Percentiles rank a stretch among this genome's conserved stretches.
Evolutionary conservation across 2,888 invertebrate genomes (phyloP).

Genomic region (Tetheella fluctuosa): DNA sequence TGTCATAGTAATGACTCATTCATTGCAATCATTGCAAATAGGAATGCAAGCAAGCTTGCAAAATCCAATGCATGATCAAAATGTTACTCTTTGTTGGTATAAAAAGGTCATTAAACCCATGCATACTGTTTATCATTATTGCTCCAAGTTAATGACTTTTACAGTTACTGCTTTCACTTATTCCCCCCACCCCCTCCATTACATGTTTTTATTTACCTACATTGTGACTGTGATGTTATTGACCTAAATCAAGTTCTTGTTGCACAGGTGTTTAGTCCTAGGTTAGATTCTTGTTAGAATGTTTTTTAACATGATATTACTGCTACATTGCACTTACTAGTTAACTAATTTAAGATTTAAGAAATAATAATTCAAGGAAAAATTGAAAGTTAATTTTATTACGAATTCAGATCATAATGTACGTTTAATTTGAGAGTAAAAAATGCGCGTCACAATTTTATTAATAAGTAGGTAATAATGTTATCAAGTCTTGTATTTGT

Average conservation of each 20-base stretch:
- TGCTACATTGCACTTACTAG: too few species aligned
- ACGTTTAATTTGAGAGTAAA: too few species aligned
- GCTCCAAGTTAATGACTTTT: conserved; percentile 25
- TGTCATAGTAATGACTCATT: neutral
- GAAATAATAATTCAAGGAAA: too few species aligned
- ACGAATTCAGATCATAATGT: too few species aligned
- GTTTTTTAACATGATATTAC: too few species aligned
- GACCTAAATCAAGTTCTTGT: neutral
- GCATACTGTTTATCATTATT: conserved; percentile 10
- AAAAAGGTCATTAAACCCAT: neutral
- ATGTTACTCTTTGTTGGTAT: neutral
- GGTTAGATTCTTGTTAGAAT: neutral
- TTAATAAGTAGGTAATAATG: neutral
- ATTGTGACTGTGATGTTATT: neutral
- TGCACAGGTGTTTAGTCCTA: neutral
- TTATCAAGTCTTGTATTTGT: neutral
- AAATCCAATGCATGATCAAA: neutral
- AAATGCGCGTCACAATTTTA: too few species aligned
- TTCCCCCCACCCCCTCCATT: conserved; percentile 1
- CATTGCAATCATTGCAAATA: too few species aligned
- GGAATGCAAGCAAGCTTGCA: neutral
- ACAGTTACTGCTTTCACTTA: conserved; percentile 25
- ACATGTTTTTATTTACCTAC: neutral
- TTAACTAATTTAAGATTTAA: too few species aligned
- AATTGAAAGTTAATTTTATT: too few species aligned